Evolutionary conservation across 2,113 vertebrate species (phyloP).

Genomic region (Spizaetus ornatus): DNA sequence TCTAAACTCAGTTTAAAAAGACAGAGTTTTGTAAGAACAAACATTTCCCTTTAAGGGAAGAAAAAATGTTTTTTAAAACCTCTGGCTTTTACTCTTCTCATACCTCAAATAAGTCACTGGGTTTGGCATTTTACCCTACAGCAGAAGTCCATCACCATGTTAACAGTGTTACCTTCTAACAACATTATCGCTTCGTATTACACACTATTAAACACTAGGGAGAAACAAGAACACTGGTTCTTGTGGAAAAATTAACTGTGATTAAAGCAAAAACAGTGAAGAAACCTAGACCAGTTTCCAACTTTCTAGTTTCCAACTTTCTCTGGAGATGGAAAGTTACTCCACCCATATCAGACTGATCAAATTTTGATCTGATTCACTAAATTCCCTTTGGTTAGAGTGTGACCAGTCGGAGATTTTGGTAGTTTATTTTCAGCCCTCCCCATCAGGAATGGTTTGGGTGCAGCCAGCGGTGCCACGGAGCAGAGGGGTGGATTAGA

Average conservation of each 20-base stretch:
- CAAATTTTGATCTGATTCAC: not conserved
- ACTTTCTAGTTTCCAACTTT: not conserved
- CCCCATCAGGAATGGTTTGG: not conserved
- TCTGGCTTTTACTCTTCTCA: not conserved
- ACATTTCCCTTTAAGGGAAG: not conserved
- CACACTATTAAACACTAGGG: not conserved
- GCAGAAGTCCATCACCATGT: not conserved
- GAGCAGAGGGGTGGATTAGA: not conserved
- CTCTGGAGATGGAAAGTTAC: not conserved
- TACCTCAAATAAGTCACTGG: not conserved
- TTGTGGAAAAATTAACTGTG: not conserved
- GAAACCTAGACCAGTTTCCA: not conserved
- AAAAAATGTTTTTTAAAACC: not conserved
- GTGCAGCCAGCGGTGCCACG: not conserved
- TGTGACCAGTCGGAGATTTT: not conserved
- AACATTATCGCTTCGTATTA: not conserved
- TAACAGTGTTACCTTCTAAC: not conserved
- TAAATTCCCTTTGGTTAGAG: not conserved
- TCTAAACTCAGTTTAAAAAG: not conserved
- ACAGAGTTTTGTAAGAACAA: not conserved
- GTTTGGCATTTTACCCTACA: not conserved
- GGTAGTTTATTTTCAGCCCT: not conserved
- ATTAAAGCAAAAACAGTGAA: not conserved
- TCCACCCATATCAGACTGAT: rapidly evolving
- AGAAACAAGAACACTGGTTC: not conserved